These are phyloP conservation scores for Pseudopipra pipra DNA, from an alignment of 2,113 vertebrate species.

Conservation along the genomic window DNA sequence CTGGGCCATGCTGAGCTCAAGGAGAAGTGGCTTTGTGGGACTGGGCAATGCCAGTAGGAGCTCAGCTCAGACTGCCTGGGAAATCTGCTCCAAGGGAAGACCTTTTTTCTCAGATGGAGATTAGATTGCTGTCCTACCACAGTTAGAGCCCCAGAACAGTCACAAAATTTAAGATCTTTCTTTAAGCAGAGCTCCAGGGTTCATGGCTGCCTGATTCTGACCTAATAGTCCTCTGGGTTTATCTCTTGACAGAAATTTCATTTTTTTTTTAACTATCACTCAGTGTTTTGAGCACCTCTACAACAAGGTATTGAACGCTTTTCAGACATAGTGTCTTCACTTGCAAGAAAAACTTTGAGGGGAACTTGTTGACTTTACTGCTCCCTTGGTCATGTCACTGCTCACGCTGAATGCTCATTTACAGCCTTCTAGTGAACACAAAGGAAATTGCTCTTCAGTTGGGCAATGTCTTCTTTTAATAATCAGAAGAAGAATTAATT, in stretches of 20 bases:
- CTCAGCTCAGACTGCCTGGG: background rate
- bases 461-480: rapidly evolving
- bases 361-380: background rate
- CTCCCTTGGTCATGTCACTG: background rate
- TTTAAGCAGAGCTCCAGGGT: background rate
- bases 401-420: rapidly evolving
- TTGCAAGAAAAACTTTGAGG: background rate
- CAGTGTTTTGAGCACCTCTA: background rate
- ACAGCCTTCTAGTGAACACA: background rate
- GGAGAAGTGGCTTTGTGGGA: conserved; percentile 6
- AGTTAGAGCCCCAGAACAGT: background rate
- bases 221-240: background rate
- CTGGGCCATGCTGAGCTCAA: background rate
- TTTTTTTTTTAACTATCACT: background rate
- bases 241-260: background rate
- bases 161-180: background rate
- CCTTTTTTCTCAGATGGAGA: background rate
- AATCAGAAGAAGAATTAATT: background rate
- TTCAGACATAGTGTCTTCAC: background rate
- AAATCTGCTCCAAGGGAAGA: background rate
- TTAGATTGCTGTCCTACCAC: background rate
- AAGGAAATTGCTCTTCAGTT: background rate
- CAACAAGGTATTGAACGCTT: background rate
- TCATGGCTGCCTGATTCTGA: background rate
- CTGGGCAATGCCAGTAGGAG: background rate